These are phyloP conservation scores for Ibycter americanus DNA, from an alignment of 2,797 vertebrate species.

Conservation along the genomic window DNA sequence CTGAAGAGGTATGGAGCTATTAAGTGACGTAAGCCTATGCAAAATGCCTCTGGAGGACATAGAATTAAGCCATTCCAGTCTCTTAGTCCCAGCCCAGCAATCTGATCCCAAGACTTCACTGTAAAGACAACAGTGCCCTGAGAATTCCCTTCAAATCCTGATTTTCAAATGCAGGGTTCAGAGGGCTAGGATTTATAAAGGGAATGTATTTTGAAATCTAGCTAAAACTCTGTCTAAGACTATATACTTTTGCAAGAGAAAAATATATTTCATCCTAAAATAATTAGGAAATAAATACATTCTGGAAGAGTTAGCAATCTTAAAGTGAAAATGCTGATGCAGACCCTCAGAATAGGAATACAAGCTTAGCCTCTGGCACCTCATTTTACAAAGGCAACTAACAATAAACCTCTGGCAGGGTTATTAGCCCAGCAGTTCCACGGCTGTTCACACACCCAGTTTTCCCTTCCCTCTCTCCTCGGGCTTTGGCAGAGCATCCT, in stretches of 20 bases:
- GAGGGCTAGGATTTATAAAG: not conserved
- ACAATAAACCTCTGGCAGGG: not conserved
- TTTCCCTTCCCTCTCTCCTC: not conserved
- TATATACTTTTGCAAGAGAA: not conserved
- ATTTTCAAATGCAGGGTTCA: not conserved
- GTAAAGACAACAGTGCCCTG: not conserved
- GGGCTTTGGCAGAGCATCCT: not conserved
- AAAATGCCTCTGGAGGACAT: not conserved
- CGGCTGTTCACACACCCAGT: fast-evolving
- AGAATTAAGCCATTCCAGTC: not conserved
- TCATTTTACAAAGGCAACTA: not conserved
- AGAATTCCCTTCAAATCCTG: not conserved
- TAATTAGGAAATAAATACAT: not conserved
- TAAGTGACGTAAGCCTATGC: not conserved
- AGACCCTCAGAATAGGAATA: not conserved
- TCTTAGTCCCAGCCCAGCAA: not conserved
- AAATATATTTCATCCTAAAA: not conserved
- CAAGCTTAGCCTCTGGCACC: not conserved
- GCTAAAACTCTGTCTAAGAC: not conserved
- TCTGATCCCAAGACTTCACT: not conserved
- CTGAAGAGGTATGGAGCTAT: not conserved
- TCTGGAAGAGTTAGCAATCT: not conserved
- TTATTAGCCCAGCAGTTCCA: not conserved
- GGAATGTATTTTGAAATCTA: not conserved
- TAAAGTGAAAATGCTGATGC: not conserved